A percentile compares a stretch with the other conserved stretches of the same genome.
Conservation (phyloP, 92 coral and sea anemone species). For the Phymanthus crucifer region DNA sequence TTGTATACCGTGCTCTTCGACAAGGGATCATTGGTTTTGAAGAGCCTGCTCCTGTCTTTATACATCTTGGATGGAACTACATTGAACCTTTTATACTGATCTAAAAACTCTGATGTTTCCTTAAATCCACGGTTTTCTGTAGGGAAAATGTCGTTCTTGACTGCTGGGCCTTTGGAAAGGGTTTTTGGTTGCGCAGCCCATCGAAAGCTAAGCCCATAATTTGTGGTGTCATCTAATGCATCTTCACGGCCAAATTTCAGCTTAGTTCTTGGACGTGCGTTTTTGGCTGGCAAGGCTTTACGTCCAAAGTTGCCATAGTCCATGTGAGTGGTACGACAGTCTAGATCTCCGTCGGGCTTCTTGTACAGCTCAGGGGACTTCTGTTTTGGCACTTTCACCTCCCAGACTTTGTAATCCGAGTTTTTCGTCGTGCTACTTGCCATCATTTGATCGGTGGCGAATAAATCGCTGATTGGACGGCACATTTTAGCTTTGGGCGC, state of each 20-base stretch:
- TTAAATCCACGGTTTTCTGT: slow-evolving; percentile 40
- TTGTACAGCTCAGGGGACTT: slow-evolving; percentile 78
- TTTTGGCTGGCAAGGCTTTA: slow-evolving; percentile 83
- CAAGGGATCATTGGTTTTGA: slow-evolving; percentile 67
- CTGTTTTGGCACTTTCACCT: slow-evolving; percentile 61
- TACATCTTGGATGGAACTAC: slow-evolving; percentile 83
- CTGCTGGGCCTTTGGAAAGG: slow-evolving; percentile 66
- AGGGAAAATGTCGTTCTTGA: slow-evolving; percentile 84
- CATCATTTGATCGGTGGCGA: slow-evolving; percentile 80
- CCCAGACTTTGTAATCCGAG: slow-evolving; percentile 60
- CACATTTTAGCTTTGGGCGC: slow-evolving; percentile 81
- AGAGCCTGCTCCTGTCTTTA: slow-evolving; percentile 82
- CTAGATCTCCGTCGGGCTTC: slow-evolving; percentile 82
- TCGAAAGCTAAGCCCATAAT: slow-evolving; percentile 76
- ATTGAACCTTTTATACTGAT: slow-evolving; percentile 84
- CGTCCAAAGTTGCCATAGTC: slow-evolving; percentile 85
- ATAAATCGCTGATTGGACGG: slow-evolving; percentile 80
- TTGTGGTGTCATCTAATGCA: slow-evolving; percentile 77
- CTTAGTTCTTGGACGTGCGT: slow-evolving; percentile 94
- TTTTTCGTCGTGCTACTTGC: slow-evolving; percentile 72
- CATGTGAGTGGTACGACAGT: slow-evolving; percentile 80
- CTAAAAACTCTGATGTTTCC: slow-evolving; percentile 87
- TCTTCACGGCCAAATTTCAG: slow-evolving; percentile 90
- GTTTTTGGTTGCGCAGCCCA: slow-evolving; percentile 67
- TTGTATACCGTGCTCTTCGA: slow-evolving; percentile 67